Base-by-base conservation (phyloP, 2,888 invertebrate genomes). In the Phaedon cochleariae region DNA sequence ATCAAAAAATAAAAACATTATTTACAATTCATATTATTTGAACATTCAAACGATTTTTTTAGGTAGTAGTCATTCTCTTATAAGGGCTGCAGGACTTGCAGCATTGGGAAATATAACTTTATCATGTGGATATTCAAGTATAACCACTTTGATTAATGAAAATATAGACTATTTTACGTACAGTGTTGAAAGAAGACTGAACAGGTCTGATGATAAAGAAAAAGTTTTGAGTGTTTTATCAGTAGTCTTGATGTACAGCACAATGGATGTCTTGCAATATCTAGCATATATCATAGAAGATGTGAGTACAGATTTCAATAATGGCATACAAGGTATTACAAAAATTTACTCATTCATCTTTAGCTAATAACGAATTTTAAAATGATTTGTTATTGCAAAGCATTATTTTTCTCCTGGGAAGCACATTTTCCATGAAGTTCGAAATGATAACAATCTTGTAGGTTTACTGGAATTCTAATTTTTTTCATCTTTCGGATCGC, bases 121-220 rank as follows among this genome's bases (percentile, higher is more conserved):
- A 34, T 88, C 90, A 0, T 85, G 89, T 72, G 86, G 85, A 0
- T 87, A 87, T 77, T 69, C 75, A 0, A 81, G 83, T 60, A 86
- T 90, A 2, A 85, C 86, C 0, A 86, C 88, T n/a, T 85, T 94
- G 20, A 86, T 94, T 64, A 86, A 86, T 57, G 77, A 81, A 37
- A 92, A 93, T 78, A 87, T 90, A 0, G 93, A 93, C 80, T 94
- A 92, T 79, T 87, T 93, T 77, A 89, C 91, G 0, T 89, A 88
- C 76, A 90, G 92, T 73, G 86, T 94, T 62, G 90, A 90, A 26
- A 81, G 86, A 0, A 85, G 88, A 74, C 84, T 93, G 1, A 90
- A 88, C 64, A 87, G 86, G 82, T 86, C 86, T 0, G 87, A 89
- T 79, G 84, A 88, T 72, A 89, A 89, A 75, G 85, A 88, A 61